Base-by-base conservation (phyloP, 2,888 invertebrate species). In the Hedychridium roseum region DNA sequence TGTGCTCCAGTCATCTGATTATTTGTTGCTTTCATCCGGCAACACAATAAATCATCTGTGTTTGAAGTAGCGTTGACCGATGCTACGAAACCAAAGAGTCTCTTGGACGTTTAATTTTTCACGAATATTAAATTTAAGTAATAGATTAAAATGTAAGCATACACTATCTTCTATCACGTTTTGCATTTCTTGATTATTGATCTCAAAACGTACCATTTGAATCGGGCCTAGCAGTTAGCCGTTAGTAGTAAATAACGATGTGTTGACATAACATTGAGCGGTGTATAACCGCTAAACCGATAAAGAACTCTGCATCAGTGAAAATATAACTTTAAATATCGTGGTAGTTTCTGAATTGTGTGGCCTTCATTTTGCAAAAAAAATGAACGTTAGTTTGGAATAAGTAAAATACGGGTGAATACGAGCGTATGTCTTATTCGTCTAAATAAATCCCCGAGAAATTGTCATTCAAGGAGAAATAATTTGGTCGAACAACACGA, bases 281-380 rank as follows among this genome's bases (percentile, higher is more conserved):
- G 11, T 11, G 16, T 16, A 31, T 7, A 14, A 16, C 9, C 23
- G 4, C 4, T 23, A 23, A 6, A 23, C 23, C 4, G 4, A 23
- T 23, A 23, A 6, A 23, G 32, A n/a, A 11, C 12, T 35, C 20
- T 35, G n/a, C 20, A 20, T 20, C 11, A 2, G 20, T 18, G n/a
- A 35, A 35, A 35, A 18, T 9, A 21, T 21, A 11, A 16, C 42
- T 35, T 45, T 40, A 38, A 36, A 35, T 28, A 34, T 60, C 58
- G 57, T 57, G 54, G 58, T 66, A 65, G 52, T 51, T 65, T 68
- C 50, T 59, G 57, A 61, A 64, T 67, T 63, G 52, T 63, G 65
- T 69, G 71, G 67, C 71, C 67, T 68, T 71, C 64, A 55, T 68
- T 68, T 6, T 68, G 49, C 38, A 50, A 35, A 34, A 12, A 26